A percentile compares a stretch with the other conserved stretches of the same genome.
Conservation (phyloP, 2,797 vertebrate species). For the Erethizon dorsatum region DNA sequence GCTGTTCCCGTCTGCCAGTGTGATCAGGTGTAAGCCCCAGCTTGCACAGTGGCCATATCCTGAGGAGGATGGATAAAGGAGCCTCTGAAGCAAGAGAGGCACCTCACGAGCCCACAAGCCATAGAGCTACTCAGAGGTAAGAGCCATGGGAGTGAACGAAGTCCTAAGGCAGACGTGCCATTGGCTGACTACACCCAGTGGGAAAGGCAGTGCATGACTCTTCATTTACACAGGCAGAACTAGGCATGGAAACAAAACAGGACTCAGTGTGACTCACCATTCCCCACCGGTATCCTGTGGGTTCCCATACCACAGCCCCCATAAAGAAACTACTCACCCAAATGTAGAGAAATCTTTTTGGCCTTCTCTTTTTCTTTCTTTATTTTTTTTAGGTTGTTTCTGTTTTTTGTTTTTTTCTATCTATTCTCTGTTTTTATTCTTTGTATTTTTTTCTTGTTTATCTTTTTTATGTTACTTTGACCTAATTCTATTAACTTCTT, state of each 20-base stretch:
- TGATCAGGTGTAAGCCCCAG: neutral
- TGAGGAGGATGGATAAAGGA: neutral
- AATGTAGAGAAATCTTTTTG: neutral
- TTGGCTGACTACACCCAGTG: neutral
- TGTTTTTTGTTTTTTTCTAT: neutral
- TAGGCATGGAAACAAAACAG: neutral
- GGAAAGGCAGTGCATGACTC: neutral
- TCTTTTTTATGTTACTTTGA: neutral
- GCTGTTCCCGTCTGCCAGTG: neutral
- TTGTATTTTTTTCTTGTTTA: neutral
- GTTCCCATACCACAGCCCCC: neutral
- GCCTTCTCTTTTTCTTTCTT: neutral
- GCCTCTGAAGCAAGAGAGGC: neutral
- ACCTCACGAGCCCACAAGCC: neutral
- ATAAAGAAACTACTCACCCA: neutral
- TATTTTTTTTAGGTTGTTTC: neutral
- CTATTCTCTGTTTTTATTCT: neutral
- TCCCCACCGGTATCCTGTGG: neutral
- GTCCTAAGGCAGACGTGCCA: neutral
- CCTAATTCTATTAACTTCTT: neutral
- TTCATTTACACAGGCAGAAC: neutral
- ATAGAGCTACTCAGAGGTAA: neutral
- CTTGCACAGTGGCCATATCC: neutral
- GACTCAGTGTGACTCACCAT: neutral
- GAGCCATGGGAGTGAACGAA: neutral